These are phyloP conservation scores for Sericinus montela DNA, from an alignment of 2,888 invertebrate species.

Conservation along the genomic window DNA sequence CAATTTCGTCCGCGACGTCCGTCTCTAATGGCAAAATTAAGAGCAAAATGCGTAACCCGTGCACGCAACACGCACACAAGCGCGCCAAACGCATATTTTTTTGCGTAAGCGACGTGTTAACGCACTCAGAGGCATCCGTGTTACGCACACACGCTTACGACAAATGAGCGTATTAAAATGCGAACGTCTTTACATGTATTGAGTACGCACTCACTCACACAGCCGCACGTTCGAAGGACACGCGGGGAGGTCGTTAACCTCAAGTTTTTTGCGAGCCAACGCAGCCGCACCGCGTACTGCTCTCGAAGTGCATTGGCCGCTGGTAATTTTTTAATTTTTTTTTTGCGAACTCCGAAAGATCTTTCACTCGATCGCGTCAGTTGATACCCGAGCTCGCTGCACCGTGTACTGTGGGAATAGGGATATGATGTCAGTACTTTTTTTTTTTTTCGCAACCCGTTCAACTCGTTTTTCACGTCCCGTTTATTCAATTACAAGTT, in stretches of 20 bases:
- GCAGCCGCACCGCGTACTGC: slow-evolving; percentile 63
- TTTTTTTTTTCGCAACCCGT: slow-evolving; percentile 34
- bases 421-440: slow-evolving; percentile 58
- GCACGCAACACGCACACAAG: slow-evolving; percentile 25
- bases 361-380: slow-evolving; percentile 52
- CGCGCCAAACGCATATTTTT: slow-evolving; percentile 35
- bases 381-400: slow-evolving; percentile 42
- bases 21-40: slow-evolving; percentile 59
- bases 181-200: slow-evolving; percentile 25
- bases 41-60: slow-evolving; percentile 44
- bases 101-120: slow-evolving; percentile 48
- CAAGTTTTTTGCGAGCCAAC: slow-evolving; percentile 69
- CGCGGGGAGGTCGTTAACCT: slow-evolving; percentile 69
- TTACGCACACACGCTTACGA: slow-evolving; percentile 39
- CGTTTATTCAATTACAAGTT: slow-evolving; percentile 47
- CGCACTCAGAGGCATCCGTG: slow-evolving; percentile 44
- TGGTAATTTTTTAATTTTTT: slow-evolving; percentile 42
- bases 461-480: slow-evolving; percentile 33
- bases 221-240: slow-evolving; percentile 63
- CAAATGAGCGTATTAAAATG: slow-evolving; percentile 43
- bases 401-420: slow-evolving; percentile 56
- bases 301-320: slow-evolving; percentile 66
- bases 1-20: slow-evolving; percentile 46
- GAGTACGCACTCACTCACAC: slow-evolving; percentile 61
- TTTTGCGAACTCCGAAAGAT: slow-evolving; percentile 48